phyloP scores from a whole-genome alignment of 2,113 vertebrate genomes.

The Daboia siamensis region DNA sequence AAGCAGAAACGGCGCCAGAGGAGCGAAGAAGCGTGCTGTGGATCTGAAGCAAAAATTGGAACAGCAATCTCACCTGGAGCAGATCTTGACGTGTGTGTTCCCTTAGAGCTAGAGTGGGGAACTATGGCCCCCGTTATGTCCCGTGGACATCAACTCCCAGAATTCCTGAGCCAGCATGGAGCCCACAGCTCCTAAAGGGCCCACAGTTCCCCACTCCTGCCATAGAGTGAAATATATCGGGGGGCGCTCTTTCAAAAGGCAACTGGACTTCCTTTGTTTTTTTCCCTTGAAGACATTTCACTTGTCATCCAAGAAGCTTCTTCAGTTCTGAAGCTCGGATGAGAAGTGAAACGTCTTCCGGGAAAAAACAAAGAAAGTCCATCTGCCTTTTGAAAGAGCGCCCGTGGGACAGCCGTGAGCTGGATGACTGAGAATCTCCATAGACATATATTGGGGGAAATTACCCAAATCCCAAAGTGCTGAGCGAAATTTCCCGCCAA shows the following conservation, averaged over 20 bases:
- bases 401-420: neutral
- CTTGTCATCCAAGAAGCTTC: neutral
- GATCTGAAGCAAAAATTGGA: neutral
- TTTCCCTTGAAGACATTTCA: neutral
- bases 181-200: too few relatives aligned
- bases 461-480: neutral
- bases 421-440: neutral
- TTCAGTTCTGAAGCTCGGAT: neutral
- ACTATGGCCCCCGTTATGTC: neutral
- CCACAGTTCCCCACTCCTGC: neutral
- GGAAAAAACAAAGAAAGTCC: neutral
- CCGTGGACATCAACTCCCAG: too few relatives aligned
- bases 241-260: neutral
- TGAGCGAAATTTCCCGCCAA: neutral
- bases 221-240: neutral
- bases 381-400: neutral
- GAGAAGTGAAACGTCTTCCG: neutral
- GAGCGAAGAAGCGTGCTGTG: neutral
- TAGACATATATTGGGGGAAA: too few relatives aligned
- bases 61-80: neutral
- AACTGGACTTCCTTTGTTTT: neutral
- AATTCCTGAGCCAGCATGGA: too few relatives aligned
- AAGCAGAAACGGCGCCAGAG: neutral
- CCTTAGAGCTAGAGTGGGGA: neutral
- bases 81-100: neutral